phyloP scores from a whole-genome alignment of 2,888 invertebrate genomes.

The Crepidodera aurea region DNA sequence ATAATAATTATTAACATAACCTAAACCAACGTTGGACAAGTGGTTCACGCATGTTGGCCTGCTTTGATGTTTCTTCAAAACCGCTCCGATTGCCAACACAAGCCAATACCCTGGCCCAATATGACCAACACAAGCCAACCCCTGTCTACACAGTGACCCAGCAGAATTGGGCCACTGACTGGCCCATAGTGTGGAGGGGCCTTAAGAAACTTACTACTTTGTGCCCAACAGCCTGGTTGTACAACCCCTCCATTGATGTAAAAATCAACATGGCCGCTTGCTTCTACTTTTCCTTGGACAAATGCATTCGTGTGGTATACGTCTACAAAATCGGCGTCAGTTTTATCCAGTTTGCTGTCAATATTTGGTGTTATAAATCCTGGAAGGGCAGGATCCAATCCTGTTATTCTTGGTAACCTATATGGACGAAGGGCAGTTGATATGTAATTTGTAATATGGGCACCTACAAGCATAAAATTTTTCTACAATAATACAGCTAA shows the following conservation, averaged over 20 bases:
- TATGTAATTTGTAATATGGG: constrained; percentile 69
- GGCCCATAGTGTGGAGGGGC: too few relatives aligned
- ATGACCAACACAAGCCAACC: too few relatives aligned
- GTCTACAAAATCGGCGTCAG: constrained; percentile 75
- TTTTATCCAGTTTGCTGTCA: constrained; percentile 68
- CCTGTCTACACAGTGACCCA: too few relatives aligned
- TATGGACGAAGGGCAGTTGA: constrained; percentile 65
- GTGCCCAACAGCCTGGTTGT: constrained; percentile 72
- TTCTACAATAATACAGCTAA: too few relatives aligned
- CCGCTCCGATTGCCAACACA: too few relatives aligned
- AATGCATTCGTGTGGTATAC: constrained; percentile 77
- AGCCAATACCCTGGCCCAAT: too few relatives aligned
- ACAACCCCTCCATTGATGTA: constrained; percentile 75
- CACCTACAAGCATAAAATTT: constrained; percentile 66
- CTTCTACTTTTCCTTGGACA: constrained; percentile 71
- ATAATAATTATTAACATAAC: too few relatives aligned
- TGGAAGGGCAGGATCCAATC: constrained; percentile 76
- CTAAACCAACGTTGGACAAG: too few relatives aligned
- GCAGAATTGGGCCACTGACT: too few relatives aligned
- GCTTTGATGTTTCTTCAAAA: too few relatives aligned
- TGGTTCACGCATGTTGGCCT: too few relatives aligned
- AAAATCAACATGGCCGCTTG: constrained; percentile 75
- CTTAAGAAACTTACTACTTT: constrained; percentile 58
- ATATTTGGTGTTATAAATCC: constrained; percentile 66
- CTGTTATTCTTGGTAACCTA: constrained; percentile 68